Evolutionary conservation across 2,797 vertebrate species (phyloP).

Genomic region (Coregonus suidteri): DNA sequence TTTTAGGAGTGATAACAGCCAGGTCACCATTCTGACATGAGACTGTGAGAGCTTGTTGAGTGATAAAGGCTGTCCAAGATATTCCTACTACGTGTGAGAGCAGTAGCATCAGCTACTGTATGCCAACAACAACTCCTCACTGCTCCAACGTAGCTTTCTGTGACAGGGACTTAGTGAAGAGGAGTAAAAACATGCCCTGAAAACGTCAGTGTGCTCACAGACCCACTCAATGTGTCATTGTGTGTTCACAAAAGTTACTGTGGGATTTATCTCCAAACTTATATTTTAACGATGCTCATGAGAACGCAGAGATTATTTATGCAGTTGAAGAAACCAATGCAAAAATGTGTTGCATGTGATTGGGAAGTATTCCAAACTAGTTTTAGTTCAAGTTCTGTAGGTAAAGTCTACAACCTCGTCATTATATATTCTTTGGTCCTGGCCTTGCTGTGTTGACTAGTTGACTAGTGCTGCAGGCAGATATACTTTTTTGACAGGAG

Average conservation of each 20-base stretch:
- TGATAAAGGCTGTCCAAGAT: not conserved
- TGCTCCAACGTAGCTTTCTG: not conserved
- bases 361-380: not conserved
- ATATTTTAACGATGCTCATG: too few relatives aligned
- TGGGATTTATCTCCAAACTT: not conserved
- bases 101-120: not conserved
- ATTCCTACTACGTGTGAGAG: not conserved
- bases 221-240: not conserved
- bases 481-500: conserved; percentile 69
- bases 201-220: not conserved
- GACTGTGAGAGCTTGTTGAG: too few relatives aligned
- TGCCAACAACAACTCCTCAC: not conserved
- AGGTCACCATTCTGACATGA: too few relatives aligned
- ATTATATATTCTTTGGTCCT: not conserved
- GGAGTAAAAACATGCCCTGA: not conserved
- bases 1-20: conserved; percentile 11
- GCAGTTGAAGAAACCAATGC: not conserved
- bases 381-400: not conserved
- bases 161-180: not conserved
- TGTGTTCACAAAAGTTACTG: not conserved
- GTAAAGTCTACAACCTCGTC: not conserved
- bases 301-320: not conserved
- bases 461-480: conserved; percentile 56
- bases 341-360: not conserved
- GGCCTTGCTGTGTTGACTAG: conserved; percentile 24